Base-by-base conservation (phyloP, 1,140 invertebrate genomes). In the Drosophila equinoxialis region DNA sequence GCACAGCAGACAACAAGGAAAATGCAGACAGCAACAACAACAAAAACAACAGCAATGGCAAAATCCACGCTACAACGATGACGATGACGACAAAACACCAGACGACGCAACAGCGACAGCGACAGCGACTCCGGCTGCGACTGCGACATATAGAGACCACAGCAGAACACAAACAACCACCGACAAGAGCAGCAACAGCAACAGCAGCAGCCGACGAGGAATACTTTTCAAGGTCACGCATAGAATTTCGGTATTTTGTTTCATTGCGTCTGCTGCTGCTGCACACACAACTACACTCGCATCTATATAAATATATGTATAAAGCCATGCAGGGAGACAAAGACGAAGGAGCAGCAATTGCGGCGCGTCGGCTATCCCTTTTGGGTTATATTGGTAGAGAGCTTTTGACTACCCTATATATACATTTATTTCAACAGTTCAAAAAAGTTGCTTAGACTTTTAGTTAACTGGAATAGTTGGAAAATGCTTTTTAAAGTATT, bases 151-250 rank as follows among this genome's bases (percentile, higher is more conserved):
- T 69, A 51, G 65, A 74, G 59, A 51, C 45, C 45, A 51, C 68
- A 71, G 55, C 67, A 65, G 30, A 30, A 68, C 75, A 87, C 66
- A 81, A 87, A 87, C 84, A 83, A 89, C 84, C 80, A 84, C 84
- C 84, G 72, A 79, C 72, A 68, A 57, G 62, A 80, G 65, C 67
- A 37, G 35, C 62, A 66, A 20, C 62, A 65, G 11, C 48, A 54
- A 20, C 48, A 59, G 35, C 63, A 75, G 55, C 71, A 63, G 74
- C 70, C 79, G 69, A 67, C 75, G 81, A 89, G 84, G 84, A 89
- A 89, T 89, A 89, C 84, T 89, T 89, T 89, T 89, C 84, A 89
- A 89, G 84, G 84, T 89, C 84, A 89, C 84, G 84, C 84, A 89
- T 89, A 89, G 84, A 89, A 87, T 89, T 87, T 87, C 84, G 84